Evolutionary conservation across 2,113 vertebrate genomes (phyloP).

Genomic region (Takifugu flavidus): DNA sequence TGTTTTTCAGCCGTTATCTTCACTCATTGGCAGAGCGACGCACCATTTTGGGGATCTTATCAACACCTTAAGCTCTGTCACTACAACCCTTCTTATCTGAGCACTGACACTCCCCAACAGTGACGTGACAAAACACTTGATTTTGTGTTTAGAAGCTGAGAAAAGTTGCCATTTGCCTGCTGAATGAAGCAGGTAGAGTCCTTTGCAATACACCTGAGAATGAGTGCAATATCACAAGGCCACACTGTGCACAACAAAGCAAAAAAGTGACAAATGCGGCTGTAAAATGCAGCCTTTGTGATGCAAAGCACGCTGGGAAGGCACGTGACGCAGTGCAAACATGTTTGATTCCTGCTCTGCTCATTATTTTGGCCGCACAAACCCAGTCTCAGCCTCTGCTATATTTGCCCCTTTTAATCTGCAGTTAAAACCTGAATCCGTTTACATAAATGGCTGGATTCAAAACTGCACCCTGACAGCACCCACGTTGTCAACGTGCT

Average conservation of each 20-base stretch:
- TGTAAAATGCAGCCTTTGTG: slow-evolving; percentile 45
- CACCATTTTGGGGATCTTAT: slow-evolving; percentile 19
- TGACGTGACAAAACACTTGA: slow-evolving; percentile 25
- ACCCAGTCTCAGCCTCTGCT: slow-evolving; percentile 20
- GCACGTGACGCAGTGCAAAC: slow-evolving; percentile 37
- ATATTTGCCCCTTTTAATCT: slow-evolving; percentile 46
- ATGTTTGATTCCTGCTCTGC: slow-evolving; percentile 54
- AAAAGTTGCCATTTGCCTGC: slow-evolving; percentile 8
- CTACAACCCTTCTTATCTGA: slow-evolving; percentile 4
- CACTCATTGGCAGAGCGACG: slow-evolving; percentile 3
- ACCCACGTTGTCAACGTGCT: slow-evolving; percentile 39
- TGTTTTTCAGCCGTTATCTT: slow-evolving; percentile 10
- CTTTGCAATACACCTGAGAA: slow-evolving; percentile 18
- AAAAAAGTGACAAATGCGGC: slow-evolving; percentile 27
- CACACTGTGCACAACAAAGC: slow-evolving; percentile 30
- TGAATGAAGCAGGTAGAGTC: slow-evolving; percentile 14
- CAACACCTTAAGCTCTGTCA: slow-evolving; percentile 32
- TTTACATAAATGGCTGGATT: slow-evolving; percentile 56
- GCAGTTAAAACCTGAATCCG: slow-evolving; percentile 42
- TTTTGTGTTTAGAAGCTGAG: slow-evolving; percentile 37
- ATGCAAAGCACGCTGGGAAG: slow-evolving; percentile 58
- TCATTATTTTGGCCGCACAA: slow-evolving; percentile 37
- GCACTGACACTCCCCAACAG: no score
- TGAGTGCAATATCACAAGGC: slow-evolving; percentile 22
- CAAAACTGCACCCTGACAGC: slow-evolving; percentile 46